Percentiles rank a stretch among this genome's conserved stretches.
phyloP scores from a whole-genome alignment of 2,113 vertebrate species.

The Elachura formosa region DNA sequence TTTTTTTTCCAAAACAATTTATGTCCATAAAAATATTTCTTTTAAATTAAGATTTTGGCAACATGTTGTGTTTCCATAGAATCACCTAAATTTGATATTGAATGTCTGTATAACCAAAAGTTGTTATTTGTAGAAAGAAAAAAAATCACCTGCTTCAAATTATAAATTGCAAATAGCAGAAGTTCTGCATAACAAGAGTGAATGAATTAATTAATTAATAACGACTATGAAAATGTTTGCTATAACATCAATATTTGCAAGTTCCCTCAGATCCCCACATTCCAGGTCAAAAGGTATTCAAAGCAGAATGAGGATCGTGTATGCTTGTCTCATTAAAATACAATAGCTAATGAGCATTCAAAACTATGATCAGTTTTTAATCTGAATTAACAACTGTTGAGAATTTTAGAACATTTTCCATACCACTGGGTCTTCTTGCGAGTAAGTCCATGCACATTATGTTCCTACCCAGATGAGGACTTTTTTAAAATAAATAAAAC shows the following conservation, averaged over 20 bases:
- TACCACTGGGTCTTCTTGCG: neutral
- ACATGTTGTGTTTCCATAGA: neutral
- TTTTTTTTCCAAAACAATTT: neutral
- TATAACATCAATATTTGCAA: neutral
- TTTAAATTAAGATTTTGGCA: neutral
- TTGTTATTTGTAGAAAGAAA: neutral
- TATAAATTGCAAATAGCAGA: neutral
- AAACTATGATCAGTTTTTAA: neutral
- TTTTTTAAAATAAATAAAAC: slow-evolving; percentile 17
- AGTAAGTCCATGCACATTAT: neutral
- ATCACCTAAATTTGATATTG: neutral
- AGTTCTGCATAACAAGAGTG: neutral
- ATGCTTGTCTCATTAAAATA: neutral
- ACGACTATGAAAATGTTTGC: neutral
- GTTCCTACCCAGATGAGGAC: neutral
- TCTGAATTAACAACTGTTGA: neutral
- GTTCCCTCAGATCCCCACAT: neutral
- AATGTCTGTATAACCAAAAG: neutral
- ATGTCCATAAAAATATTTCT: neutral
- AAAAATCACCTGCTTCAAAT: neutral
- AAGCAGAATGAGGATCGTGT: neutral
- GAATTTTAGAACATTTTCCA: neutral
- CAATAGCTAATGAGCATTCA: neutral
- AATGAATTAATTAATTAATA: neutral
- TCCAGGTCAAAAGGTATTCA: neutral